phyloP scores from a whole-genome alignment of 64 coral and sea anemone species.

The Orbicella faveolata region DNA sequence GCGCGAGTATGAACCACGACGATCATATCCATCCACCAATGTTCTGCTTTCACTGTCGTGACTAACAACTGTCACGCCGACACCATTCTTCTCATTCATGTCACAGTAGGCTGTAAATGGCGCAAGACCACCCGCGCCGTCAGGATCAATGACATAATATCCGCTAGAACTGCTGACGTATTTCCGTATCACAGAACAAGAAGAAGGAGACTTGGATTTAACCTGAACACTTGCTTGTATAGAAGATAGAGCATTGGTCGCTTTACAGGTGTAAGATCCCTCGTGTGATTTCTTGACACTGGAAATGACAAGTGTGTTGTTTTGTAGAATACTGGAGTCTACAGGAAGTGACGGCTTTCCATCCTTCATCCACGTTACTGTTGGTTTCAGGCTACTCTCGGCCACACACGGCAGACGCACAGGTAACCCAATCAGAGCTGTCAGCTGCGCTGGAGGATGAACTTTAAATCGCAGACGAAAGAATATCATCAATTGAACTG shows the following conservation, averaged over 20 bases:
- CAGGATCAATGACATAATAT: background rate
- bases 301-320: background rate
- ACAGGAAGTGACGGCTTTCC: constrained; percentile 2
- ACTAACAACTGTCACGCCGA: constrained; percentile 26
- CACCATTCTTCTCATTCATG: constrained; percentile 9
- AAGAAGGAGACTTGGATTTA: background rate
- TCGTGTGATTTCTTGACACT: constrained; percentile 6
- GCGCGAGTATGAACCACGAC: background rate
- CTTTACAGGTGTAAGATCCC: background rate
- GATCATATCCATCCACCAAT: background rate
- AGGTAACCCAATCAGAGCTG: background rate
- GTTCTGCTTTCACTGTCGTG: constrained; percentile 25
- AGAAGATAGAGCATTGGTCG: background rate
- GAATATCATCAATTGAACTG: background rate
- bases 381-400: constrained; percentile 9
- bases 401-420: constrained; percentile 26
- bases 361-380: constrained; percentile 50
- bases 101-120: background rate
- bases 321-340: background rate
- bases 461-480: background rate
- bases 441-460: background rate
- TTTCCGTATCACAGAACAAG: constrained; percentile 1
- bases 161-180: background rate
- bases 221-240: background rate
- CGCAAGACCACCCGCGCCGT: background rate